These are phyloP conservation scores for Aptenodytes forsteri DNA, from an alignment of 2,113 vertebrate species.

Conservation along the genomic window DNA sequence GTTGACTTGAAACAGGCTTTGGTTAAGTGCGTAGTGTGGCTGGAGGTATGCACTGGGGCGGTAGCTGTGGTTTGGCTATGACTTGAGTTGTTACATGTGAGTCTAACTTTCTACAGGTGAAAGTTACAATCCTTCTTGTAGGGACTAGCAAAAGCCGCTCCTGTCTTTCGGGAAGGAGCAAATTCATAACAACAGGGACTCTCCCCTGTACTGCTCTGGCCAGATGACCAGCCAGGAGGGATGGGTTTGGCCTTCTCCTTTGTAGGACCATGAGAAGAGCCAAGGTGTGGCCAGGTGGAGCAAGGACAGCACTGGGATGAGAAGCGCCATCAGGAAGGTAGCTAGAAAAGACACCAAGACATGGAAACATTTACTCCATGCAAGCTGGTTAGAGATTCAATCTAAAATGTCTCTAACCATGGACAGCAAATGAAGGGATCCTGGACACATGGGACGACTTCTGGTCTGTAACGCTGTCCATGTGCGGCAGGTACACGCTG, in stretches of 20 bases:
- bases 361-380: neutral
- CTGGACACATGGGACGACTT: neutral
- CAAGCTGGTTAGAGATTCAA: neutral
- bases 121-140: neutral
- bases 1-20: neutral
- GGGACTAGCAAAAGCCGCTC: neutral
- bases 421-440: neutral
- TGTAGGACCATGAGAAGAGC: neutral
- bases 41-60: accelerated
- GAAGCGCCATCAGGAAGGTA: neutral
- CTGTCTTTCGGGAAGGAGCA: neutral
- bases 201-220: neutral
- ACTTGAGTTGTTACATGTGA: neutral
- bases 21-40: accelerated
- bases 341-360: neutral
- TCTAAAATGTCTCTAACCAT: neutral
- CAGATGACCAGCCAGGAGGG: neutral
- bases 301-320: neutral
- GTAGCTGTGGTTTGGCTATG: neutral
- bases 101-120: neutral
- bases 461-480: accelerated
- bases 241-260: neutral
- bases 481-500: accelerated
- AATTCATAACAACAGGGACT: neutral
- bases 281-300: neutral